Conservation (phyloP, 2,888 invertebrate species). For the Erebia epiphron region DNA sequence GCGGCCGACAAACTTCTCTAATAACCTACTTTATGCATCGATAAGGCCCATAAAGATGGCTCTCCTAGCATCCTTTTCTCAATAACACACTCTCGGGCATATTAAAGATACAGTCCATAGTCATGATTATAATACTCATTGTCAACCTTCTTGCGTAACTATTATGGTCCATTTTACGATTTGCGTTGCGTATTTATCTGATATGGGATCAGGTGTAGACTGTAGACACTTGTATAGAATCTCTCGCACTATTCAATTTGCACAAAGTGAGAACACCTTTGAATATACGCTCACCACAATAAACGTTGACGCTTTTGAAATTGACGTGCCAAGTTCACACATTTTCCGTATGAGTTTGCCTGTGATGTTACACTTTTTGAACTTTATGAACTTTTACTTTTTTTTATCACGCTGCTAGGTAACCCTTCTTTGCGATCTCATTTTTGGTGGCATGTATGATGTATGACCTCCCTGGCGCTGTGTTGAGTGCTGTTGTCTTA, state of each 20-base stretch:
- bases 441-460: too few species aligned
- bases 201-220: slow-evolving; percentile 70
- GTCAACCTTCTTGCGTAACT: slow-evolving; percentile 43
- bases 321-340: slow-evolving; percentile 45
- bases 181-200: slow-evolving; percentile 54
- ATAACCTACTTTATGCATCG: slow-evolving; percentile 76
- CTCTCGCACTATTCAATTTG: slow-evolving; percentile 67
- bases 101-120: slow-evolving; percentile 57
- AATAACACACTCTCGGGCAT: slow-evolving; percentile 66
- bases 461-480: too few species aligned
- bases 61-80: slow-evolving; percentile 72
- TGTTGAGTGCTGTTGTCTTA: too few species aligned
- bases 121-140: slow-evolving; percentile 11
- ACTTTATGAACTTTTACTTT: too few species aligned
- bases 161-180: slow-evolving; percentile 56
- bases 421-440: too few species aligned
- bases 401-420: too few species aligned
- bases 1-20: slow-evolving; percentile 69
- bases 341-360: slow-evolving; percentile 16
- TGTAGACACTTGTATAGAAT: slow-evolving; percentile 58
- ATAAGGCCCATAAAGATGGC: slow-evolving; percentile 63
- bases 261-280: slow-evolving; percentile 68
- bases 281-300: slow-evolving; percentile 57
- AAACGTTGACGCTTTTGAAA: slow-evolving; percentile 56
- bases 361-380: background rate